Conservation (phyloP, 2,797 vertebrate genomes). For the Myotis vivesi region DNA sequence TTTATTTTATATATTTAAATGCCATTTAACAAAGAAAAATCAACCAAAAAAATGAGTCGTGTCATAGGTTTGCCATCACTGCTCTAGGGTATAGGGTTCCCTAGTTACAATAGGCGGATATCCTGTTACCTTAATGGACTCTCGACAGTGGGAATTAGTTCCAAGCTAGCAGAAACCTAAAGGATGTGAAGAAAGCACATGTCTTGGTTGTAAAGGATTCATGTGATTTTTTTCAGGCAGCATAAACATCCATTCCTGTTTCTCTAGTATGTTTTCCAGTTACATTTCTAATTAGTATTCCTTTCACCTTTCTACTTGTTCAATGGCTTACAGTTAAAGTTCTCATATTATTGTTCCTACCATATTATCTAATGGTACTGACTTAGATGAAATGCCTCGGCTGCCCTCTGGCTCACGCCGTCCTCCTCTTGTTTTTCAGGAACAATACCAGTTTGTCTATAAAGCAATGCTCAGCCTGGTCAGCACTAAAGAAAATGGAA, state of each 20-base stretch:
- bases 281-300: not conserved
- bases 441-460: conserved; percentile 96
- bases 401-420: not conserved
- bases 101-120: not conserved
- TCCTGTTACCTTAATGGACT: not conserved
- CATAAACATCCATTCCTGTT: not conserved
- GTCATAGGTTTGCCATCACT: too few relatives aligned
- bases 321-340: too few relatives aligned
- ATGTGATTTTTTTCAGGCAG: not conserved
- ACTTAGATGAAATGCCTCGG: not conserved
- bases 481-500: conserved; percentile 92
- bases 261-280: not conserved
- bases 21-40: too few relatives aligned
- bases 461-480: conserved; percentile 95
- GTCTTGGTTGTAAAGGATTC: not conserved
- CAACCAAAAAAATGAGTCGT: too few relatives aligned
- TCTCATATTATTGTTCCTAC: too few relatives aligned
- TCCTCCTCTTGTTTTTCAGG: conserved; percentile 83
- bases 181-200: not conserved
- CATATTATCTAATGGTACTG: too few relatives aligned
- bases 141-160: not conserved
- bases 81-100: not conserved
- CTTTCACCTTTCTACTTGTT: too few relatives aligned
- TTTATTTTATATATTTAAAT: too few relatives aligned
- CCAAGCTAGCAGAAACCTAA: not conserved